Percentiles rank a stretch among this genome's conserved stretches.
Evolutionary conservation across 2,797 vertebrate species (phyloP).

Genomic region (Macroramphosus scolopax): DNA sequence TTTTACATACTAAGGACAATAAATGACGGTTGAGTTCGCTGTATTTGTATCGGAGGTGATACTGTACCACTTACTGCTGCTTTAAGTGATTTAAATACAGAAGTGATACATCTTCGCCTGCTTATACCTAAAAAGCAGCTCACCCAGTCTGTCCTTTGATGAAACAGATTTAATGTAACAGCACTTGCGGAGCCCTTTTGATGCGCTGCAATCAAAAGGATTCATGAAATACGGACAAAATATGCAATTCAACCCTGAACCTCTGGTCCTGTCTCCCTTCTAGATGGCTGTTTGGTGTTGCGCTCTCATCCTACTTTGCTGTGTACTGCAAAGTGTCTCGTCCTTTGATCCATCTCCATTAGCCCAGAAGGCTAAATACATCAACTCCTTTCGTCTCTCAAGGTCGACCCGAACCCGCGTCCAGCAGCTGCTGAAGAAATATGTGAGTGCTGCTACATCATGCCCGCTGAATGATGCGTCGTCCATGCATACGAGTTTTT

Average conservation of each 20-base stretch:
- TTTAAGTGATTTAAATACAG: too few species aligned
- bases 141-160: not conserved
- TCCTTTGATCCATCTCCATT: slow-evolving; percentile 13
- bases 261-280: slow-evolving; percentile 30
- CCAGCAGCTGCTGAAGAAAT: slow-evolving; percentile 69
- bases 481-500: not conserved
- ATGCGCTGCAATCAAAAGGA: not conserved
- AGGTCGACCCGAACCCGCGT: slow-evolving; percentile 56
- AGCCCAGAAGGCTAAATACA: slow-evolving; percentile 43
- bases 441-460: slow-evolving; percentile 76
- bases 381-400: slow-evolving; percentile 61
- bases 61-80: too few species aligned
- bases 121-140: too few species aligned
- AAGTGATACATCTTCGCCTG: too few species aligned
- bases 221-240: not conserved
- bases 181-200: not conserved
- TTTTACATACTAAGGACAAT: slow-evolving; percentile 15
- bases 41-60: too few species aligned
- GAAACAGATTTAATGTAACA: not conserved
- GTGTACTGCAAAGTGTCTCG: slow-evolving; percentile 36
- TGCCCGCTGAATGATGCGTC: too few species aligned
- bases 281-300: slow-evolving; percentile 61
- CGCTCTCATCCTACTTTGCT: slow-evolving; percentile 42
- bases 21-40: too few species aligned
- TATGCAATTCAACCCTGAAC: too few species aligned